These are phyloP conservation scores for Triops cancriformis DNA, from an alignment of 1,140 invertebrate species.

Conservation along the genomic window DNA sequence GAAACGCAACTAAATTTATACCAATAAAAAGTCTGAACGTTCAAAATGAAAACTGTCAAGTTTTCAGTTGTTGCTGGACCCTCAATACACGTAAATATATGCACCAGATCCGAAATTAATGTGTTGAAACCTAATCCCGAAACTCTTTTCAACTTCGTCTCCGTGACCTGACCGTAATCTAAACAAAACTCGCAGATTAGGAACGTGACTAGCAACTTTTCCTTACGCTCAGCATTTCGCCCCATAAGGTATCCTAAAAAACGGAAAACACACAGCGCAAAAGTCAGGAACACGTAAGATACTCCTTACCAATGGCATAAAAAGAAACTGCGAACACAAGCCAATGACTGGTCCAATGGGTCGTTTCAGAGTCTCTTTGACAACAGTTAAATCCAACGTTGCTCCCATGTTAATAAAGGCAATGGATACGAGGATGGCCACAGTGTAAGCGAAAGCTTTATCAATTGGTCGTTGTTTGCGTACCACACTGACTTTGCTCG, in stretches of 20 bases:
- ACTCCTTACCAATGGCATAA: conserved; percentile 75
- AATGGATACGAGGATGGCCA: conserved; percentile 67
- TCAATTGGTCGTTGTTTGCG: conserved; percentile 57
- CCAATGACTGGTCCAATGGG: conserved; percentile 80
- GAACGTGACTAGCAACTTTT: background rate
- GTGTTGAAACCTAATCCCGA: too few relatives aligned
- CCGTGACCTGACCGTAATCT: too few relatives aligned
- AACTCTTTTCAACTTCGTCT: too few relatives aligned
- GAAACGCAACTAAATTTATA: too few relatives aligned
- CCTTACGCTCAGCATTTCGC: background rate
- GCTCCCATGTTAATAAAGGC: conserved; percentile 92
- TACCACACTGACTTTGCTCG: conserved; percentile 49
- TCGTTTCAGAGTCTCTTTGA: conserved; percentile 57
- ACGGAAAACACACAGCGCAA: background rate
- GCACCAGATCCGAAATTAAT: too few relatives aligned
- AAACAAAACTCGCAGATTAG: too few relatives aligned
- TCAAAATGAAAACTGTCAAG: too few relatives aligned
- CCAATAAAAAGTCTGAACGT: too few relatives aligned
- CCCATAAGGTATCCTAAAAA: background rate
- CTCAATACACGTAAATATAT: too few relatives aligned
- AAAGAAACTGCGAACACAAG: conserved; percentile 69
- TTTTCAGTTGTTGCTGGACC: too few relatives aligned
- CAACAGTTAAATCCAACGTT: conserved; percentile 66
- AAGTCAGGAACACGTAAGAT: background rate
- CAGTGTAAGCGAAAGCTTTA: conserved; percentile 63